phyloP scores from a whole-genome alignment of 2,113 vertebrate species.

The Sturnus vulgaris region DNA sequence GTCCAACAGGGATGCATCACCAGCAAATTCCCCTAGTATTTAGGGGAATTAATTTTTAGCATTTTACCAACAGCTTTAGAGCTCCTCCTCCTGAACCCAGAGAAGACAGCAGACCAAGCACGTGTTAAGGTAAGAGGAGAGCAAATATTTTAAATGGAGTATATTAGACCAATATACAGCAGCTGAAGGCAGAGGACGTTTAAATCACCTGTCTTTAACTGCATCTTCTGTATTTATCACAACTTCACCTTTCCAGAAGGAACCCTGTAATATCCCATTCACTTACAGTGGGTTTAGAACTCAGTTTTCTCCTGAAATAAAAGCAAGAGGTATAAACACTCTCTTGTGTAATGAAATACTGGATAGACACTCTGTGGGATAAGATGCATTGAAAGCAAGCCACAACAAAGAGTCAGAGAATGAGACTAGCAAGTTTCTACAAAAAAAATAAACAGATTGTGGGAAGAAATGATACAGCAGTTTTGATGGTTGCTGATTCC shows the following conservation, averaged over 20 bases:
- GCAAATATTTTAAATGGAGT: background rate
- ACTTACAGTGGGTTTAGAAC: background rate
- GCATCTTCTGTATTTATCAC: background rate
- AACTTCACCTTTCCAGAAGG: background rate
- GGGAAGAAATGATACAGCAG: background rate
- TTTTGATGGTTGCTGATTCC: background rate
- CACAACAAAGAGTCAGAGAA: background rate
- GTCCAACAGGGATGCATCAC: background rate
- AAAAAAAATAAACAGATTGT: background rate
- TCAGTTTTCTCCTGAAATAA: background rate
- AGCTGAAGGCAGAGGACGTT: background rate
- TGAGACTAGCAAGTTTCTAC: background rate
- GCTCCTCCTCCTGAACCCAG: background rate
- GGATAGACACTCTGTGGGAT: background rate
- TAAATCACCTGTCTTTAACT: background rate
- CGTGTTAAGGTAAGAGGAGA: fast-evolving
- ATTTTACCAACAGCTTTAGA: background rate
- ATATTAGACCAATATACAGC: background rate
- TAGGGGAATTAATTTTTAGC: background rate
- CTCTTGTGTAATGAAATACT: background rate
- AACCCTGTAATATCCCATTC: background rate
- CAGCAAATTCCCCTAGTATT: background rate
- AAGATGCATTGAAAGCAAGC: background rate
- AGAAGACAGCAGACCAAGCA: background rate
- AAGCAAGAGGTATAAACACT: background rate